Base-by-base conservation (phyloP, 1,140 invertebrate genomes). In the Himalopsyche phryganea region DNA sequence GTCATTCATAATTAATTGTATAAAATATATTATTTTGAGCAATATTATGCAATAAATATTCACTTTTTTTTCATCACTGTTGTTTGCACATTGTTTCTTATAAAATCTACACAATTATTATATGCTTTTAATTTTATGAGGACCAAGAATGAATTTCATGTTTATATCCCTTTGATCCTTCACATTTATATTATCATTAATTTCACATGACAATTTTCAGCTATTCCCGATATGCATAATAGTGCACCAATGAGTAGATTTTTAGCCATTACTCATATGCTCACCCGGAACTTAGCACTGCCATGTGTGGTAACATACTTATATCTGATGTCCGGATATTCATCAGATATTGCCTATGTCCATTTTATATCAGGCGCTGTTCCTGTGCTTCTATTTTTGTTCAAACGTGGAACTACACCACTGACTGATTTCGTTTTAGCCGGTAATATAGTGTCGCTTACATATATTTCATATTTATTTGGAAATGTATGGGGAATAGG, bases 401-500 rank as follows among this genome's bases (percentile, higher is more conserved):
- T 64, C 13, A 64, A 50, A n/a, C 38, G 44, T 17, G 44, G 50
- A 13, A 36, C 32, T 5, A 46, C 53, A 6, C 50, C 49, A 7
- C n/a, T 64, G 36, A 60, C 58, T 33, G 62, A 64, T 33, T 50
- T 64, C 0, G 44, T 64, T 17, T 47, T 64, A 20, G 62, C 62
- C 9, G 57, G 17, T n/a, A 64, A 64, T 41, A 64, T 64, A 18
- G 10, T 57, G 7, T 64, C 62, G 6, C 58, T 64, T 9, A 17
- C 54, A 9, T 64, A 58, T 38, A 46, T 64, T 46, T 64, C 62
- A 14, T 64, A 60, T 41, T 13, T 45, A 2, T 57, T 60, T 57
- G 58, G 54, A 28, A 64, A 64, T 54, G 51, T 60, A 18, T 64
- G 62, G 62, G 62, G 62, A 20, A 53, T 64, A 10, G 62, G 62